Conservation (phyloP, 2,113 vertebrate species). For the Atrichornis clamosus region DNA sequence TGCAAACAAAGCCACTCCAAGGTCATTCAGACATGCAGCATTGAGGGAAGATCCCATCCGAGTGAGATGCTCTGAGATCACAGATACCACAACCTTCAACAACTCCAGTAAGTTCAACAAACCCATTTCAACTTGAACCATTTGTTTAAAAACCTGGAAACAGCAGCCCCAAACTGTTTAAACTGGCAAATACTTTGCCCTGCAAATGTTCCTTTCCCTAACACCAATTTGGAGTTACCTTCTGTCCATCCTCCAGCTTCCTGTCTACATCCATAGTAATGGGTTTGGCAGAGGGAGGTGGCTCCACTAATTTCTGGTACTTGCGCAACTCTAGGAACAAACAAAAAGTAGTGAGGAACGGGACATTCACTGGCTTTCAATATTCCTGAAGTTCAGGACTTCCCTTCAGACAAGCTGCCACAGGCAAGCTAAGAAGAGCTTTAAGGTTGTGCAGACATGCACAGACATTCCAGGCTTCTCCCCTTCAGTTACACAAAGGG, state of each 20-base stretch:
- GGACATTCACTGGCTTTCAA: background rate
- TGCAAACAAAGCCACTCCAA: background rate
- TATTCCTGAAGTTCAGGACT: background rate
- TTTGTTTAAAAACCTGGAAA: background rate
- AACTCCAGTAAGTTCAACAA: background rate
- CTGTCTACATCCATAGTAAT: conserved; percentile 82
- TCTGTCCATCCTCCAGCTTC: conserved; percentile 90
- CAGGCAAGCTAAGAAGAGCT: background rate
- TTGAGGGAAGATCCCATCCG: background rate
- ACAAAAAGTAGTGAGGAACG: background rate
- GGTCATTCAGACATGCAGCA: background rate
- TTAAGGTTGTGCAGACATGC: background rate
- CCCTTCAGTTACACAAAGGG: background rate
- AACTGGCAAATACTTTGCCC: background rate
- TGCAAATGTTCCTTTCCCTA: background rate
- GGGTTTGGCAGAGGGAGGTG: conserved; percentile 72
- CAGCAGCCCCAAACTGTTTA: background rate
- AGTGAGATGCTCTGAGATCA: background rate
- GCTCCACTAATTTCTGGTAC: conserved; percentile 78
- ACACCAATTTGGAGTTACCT: conserved; percentile 71
- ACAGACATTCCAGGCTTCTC: background rate
- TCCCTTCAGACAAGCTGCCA: background rate
- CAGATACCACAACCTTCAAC: background rate
- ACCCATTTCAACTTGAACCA: background rate
- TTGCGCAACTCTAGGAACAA: conserved; percentile 77